Percentiles rank a stretch among this genome's conserved stretches.
These are phyloP conservation scores for Xanthia icteritia DNA, from an alignment of 2,888 invertebrate genomes.

Conservation along the genomic window DNA sequence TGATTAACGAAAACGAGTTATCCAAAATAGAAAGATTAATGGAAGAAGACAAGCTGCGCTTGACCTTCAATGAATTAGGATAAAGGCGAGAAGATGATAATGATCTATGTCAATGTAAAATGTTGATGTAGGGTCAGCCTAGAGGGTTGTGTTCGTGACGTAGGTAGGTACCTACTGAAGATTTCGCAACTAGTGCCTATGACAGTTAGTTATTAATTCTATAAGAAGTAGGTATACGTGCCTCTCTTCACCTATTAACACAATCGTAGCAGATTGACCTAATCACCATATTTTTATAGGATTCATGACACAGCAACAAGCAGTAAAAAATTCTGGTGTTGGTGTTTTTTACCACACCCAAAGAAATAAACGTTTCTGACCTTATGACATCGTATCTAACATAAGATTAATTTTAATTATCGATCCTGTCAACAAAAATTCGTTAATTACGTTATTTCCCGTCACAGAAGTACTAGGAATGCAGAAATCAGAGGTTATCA, in stretches of 20 bases:
- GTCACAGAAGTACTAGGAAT: slow-evolving; percentile 57
- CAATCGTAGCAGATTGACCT: background rate
- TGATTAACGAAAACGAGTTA: background rate
- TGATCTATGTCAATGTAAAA: background rate
- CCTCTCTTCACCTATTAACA: no score
- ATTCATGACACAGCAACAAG: background rate
- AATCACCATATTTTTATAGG: background rate
- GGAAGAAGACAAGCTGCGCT: background rate
- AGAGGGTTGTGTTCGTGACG: background rate
- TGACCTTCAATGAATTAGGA: background rate
- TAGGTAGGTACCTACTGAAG: background rate
- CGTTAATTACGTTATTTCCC: slow-evolving; percentile 45
- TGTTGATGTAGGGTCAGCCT: background rate
- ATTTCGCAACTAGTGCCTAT: no score
- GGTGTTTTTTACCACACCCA: background rate
- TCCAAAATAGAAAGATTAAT: background rate
- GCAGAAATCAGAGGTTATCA: slow-evolving; percentile 79
- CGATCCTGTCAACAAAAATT: slow-evolving; percentile 31
- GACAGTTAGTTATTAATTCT: no score
- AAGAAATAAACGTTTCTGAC: slow-evolving; percentile 22
- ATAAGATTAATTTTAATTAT: slow-evolving; percentile 35
- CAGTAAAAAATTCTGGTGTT: background rate
- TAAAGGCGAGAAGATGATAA: background rate
- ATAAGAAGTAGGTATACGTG: no score
- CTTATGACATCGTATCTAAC: background rate